Evolutionary conservation across 1,140 invertebrate species (phyloP), one percentile per base, ranked within the genome.

Genomic region (Ladona fulva): DNA sequence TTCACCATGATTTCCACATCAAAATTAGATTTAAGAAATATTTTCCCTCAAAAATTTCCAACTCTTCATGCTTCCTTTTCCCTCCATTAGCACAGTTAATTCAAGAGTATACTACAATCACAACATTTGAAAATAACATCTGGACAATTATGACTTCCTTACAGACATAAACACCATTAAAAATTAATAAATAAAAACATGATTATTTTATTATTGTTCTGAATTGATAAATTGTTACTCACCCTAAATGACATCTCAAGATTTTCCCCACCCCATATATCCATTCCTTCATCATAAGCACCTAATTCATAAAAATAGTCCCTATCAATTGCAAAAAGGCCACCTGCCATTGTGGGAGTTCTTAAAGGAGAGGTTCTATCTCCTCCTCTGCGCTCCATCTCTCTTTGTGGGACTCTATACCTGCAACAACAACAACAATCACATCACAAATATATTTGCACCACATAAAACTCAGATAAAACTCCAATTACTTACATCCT

Each of bases 221-320:
- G n/a, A 8, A 37, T 37, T 1, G 29, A 37, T 5, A 37, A 37
- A 5, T 37, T 6, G 3, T 29, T 77, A 86, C 88, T 91, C 91
- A 99, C 97, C 90, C 97, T 90, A 86, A 99, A 99, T 80, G 96
- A 98, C 94, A 99, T 98, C 88, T 99, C 98, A 44, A 99, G 89
- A 88, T 99, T 99, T 87, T 99, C 97, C 78, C 97, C 98, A 42
- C 97, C 98, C 98, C 97, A 99, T 81, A 99, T 99, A 84, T 99
- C 97, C 97, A 99, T 99, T 81, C 97, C 97, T 86, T 97, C 92
- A 85, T 99, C 98, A 84, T 99, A 99, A 29, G 95, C 93, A 22
- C 98, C 98, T 78, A 99, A 89, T 88, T 97, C 93, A 84, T 97
- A 96, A 87, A 99, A 99, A 86, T 98, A 99, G 14, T 98, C 93